A percentile compares a stretch with the other conserved stretches of the same genome.
These are phyloP conservation scores for Agrotis clavis DNA, from an alignment of 2,888 invertebrate genomes.

Conservation along the genomic window DNA sequence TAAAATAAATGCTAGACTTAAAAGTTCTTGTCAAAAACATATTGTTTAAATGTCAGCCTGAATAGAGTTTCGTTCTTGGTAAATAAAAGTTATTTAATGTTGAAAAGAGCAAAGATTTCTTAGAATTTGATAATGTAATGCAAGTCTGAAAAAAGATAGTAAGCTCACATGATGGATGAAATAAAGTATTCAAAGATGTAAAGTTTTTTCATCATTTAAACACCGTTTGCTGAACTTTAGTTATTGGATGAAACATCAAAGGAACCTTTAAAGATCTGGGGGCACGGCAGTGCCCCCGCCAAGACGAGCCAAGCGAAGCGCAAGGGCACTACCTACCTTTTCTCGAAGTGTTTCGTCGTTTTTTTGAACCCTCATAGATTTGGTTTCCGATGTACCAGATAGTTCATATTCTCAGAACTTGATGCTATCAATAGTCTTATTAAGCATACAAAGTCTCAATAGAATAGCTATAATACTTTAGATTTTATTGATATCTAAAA, in stretches of 20 bases:
- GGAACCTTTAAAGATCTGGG: not conserved
- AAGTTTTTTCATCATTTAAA: not conserved
- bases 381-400: too few relatives aligned
- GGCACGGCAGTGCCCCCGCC: too few relatives aligned
- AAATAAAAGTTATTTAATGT: not conserved
- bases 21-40: not conserved
- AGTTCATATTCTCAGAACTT: too few relatives aligned
- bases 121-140: not conserved
- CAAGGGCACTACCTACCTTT: too few relatives aligned
- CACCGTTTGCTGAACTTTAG: not conserved
- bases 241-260: not conserved
- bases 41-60: not conserved
- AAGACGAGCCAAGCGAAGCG: too few relatives aligned
- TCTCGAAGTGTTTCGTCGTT: too few relatives aligned
- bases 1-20: not conserved
- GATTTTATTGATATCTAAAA: too few relatives aligned
- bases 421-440: too few relatives aligned
- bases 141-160: conserved; percentile 3
- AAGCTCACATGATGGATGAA: not conserved
- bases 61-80: not conserved
- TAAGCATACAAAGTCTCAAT: too few relatives aligned
- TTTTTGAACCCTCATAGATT: too few relatives aligned
- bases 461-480: too few relatives aligned
- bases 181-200: not conserved
- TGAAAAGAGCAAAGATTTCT: conserved; percentile 13